Conservation (phyloP, 2,797 vertebrate genomes). For the Xerus rutilus region DNA sequence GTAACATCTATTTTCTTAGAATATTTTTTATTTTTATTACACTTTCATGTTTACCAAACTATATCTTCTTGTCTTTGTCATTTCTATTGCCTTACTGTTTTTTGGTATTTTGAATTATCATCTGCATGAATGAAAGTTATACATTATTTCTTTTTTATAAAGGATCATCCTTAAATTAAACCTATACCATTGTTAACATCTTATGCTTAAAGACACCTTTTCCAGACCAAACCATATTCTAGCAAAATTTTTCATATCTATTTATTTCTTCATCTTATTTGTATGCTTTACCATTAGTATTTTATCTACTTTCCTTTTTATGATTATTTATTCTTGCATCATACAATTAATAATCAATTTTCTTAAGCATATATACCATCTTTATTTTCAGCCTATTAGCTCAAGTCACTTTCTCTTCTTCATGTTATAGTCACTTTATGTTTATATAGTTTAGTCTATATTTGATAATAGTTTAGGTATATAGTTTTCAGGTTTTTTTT, state of each 20-base stretch:
- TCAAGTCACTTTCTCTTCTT: neutral
- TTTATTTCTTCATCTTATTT: neutral
- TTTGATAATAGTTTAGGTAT: neutral
- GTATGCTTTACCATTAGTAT: neutral
- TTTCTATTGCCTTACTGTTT: neutral
- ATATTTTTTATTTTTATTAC: neutral
- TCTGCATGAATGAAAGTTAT: neutral
- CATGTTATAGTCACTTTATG: neutral
- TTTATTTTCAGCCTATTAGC: neutral
- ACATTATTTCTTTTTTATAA: neutral
- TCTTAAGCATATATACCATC: neutral
- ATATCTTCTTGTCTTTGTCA: neutral
- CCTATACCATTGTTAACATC: neutral
- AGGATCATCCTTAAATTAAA: neutral
- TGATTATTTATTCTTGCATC: neutral
- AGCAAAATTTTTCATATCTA: neutral
- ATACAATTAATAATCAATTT: neutral
- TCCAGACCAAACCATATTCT: neutral
- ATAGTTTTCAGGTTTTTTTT: neutral
- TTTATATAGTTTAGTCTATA: neutral
- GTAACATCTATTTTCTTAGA: neutral
- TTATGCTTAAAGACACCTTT: neutral
- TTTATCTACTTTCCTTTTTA: neutral
- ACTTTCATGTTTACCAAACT: neutral
- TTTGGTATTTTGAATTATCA: neutral